phyloP scores from a whole-genome alignment of 2,888 invertebrate genomes.

The Eurois occulta region DNA sequence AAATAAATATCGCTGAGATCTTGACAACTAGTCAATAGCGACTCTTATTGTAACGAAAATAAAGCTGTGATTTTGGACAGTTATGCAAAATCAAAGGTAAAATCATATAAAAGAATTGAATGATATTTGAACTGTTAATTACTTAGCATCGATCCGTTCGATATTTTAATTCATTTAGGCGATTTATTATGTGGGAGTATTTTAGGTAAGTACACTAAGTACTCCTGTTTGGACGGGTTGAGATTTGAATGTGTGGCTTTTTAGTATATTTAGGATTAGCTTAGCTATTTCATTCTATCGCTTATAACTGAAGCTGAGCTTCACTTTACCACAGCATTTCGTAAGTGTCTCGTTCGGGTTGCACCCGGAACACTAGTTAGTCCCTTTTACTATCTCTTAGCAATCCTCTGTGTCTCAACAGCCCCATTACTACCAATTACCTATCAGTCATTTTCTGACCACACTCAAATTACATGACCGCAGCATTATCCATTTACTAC shows the following conservation, averaged over 20 bases:
- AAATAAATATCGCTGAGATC: not conserved
- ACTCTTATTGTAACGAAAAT: not conserved
- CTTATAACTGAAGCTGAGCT: not conserved
- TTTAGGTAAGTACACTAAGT: not conserved
- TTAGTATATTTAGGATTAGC: not conserved
- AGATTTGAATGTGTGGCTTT: not conserved
- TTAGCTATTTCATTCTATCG: not conserved
- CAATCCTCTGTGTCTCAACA: conserved; percentile 56
- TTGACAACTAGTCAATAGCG: not conserved
- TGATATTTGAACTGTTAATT: not conserved
- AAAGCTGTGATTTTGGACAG: not conserved
- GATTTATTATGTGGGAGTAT: not conserved
- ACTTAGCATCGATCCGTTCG: too few species aligned
- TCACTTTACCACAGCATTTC: conserved; percentile 23
- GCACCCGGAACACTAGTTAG: conserved; percentile 51
- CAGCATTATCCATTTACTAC: conserved; percentile 54
- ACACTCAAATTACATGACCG: conserved; percentile 60
- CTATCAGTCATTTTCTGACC: conserved; percentile 61
- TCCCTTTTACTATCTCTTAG: conserved; percentile 24
- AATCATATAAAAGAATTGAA: not conserved
- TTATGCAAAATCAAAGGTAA: not conserved
- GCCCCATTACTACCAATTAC: conserved; percentile 51
- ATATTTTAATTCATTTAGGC: not conserved
- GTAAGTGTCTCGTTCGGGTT: conserved; percentile 20
- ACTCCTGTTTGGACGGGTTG: not conserved